Evolutionary conservation across 1,140 invertebrate species (phyloP), one percentile per base, ranked within the genome.

Genomic region (Drosophila lacertosa): DNA sequence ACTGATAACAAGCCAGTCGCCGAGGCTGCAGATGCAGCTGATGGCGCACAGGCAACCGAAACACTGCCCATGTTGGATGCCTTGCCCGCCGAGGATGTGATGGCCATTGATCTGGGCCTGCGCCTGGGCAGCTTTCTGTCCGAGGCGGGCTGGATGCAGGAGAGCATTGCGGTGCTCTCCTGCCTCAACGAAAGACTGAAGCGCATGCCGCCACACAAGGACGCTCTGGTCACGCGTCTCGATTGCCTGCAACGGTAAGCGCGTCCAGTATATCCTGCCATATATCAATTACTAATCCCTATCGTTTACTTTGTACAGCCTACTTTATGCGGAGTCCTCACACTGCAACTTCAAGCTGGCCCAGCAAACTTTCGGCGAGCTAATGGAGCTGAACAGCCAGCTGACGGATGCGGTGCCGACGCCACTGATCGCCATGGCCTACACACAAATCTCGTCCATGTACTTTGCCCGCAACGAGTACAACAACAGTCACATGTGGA

Each of bases 401-500:
- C 22, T 72, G 1, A 45, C 45, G 0, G 74, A 69, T 4, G 44
- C 35, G 3, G 64, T 91, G 54, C 90, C 91, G 1, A 15, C 64
- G 11, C 81, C 92, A 63, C 82, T 95, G 62, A 76, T 92, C 37
- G 95, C 96, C 55, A 94, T 94, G 20, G 92, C 96, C 10, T 97
- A 95, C 90, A 94, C 95, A 68, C 95, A 96, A 92, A 96, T 96
- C 90, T 96, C 96, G 83, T 93, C 94, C 54, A 92, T 97, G 63
- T 95, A 94, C 91, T 97, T 96, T 92, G 93, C 94, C 72, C 94
- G 95, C 84, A 97, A 96, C 92, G 95, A 96, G 92, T 97, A 97
- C 92, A 94, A 95, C 91, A 93, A 95, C 92, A 93, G 93, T 57
- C 92, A 93, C 88, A 95, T 94, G 88, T 97, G 96, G 95, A 95